phyloP scores from a whole-genome alignment of 1,140 invertebrate genomes.

The Oncopodura yosiiana region DNA sequence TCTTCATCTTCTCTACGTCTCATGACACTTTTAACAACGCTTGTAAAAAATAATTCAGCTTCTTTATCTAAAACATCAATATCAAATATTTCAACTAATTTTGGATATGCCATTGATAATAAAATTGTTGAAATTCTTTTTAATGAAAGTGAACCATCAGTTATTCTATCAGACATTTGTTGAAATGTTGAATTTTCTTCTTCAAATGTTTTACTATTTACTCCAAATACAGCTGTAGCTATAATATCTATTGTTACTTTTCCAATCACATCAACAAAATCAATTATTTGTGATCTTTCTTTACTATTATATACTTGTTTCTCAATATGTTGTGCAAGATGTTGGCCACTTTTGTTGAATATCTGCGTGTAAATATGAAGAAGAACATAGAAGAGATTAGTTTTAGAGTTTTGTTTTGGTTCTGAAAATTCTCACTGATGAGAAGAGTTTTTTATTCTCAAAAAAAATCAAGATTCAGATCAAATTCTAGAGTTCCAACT shows the following conservation, averaged over 20 bases:
- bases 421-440: no score
- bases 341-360: no score
- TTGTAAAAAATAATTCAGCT: not conserved
- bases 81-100: not conserved
- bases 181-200: slow-evolving; percentile 15
- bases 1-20: slow-evolving; percentile 3
- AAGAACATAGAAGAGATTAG: no score
- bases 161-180: slow-evolving; percentile 7
- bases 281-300: no score
- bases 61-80: not conserved
- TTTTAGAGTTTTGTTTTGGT: no score
- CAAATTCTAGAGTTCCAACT: no score
- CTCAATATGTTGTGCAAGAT: no score
- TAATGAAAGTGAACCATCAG: slow-evolving; percentile 14
- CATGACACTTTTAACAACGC: not conserved
- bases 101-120: not conserved
- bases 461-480: no score
- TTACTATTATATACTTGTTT: no score
- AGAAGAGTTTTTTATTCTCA: no score
- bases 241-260: slow-evolving; percentile 17
- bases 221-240: slow-evolving; percentile 37
- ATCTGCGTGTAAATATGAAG: no score
- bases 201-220: slow-evolving; percentile 13
- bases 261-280: slow-evolving; percentile 26
- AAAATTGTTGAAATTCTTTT: slow-evolving; percentile 8